Percentiles rank a stretch among this genome's conserved stretches.
Conservation (phyloP, 2,797 vertebrate genomes). For the Emys orbicularis region DNA sequence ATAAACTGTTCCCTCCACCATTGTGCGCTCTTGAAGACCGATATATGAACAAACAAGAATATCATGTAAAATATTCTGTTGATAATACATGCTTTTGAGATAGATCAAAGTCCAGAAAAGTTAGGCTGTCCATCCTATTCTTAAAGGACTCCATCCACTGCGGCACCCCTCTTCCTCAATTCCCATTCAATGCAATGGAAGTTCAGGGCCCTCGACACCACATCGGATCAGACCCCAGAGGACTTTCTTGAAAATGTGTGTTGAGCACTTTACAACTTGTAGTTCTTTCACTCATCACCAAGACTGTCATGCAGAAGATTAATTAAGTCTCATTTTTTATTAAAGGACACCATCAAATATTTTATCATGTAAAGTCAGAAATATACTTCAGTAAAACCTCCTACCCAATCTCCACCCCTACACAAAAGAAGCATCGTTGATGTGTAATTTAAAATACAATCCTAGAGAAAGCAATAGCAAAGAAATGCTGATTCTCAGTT, state of each 20-base stretch:
- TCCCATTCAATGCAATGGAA: background rate
- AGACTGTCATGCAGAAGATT: background rate
- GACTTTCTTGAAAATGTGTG: background rate
- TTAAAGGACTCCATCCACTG: background rate
- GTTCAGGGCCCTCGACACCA: background rate
- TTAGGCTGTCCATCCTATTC: background rate
- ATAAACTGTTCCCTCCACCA: background rate
- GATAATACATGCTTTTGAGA: background rate
- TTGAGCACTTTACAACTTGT: background rate
- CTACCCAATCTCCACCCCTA: background rate
- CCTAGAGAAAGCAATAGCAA: background rate
- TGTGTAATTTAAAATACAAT: background rate
- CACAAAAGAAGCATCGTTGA: background rate
- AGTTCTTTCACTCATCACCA: background rate
- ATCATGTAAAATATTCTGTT: background rate
- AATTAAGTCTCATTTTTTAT: background rate
- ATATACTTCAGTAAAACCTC: background rate
- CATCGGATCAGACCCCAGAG: fast-evolving
- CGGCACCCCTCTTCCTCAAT: background rate
- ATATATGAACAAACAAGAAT: fast-evolving
- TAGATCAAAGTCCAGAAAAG: background rate
- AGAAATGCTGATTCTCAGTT: background rate
- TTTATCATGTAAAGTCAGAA: background rate
- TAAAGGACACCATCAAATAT: background rate
- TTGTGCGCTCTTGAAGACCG: background rate